phyloP scores from a whole-genome alignment of 2,888 invertebrate species.

The Parnassius orleans region DNA sequence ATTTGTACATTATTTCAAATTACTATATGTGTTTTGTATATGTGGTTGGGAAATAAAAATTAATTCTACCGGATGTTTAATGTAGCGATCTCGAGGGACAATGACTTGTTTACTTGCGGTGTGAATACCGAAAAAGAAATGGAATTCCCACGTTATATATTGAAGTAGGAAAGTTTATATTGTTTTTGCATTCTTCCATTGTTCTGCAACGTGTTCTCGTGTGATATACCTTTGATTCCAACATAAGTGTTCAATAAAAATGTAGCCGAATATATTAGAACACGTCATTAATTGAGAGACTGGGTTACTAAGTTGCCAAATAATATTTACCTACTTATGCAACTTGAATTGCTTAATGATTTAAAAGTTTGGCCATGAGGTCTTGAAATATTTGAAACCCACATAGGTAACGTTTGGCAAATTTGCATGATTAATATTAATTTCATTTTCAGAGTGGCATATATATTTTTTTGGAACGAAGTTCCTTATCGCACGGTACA shows the following conservation, averaged over 20 bases:
- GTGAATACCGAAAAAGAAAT: no score
- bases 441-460: no score
- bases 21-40: no score
- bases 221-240: not conserved
- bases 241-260: conserved; percentile 8
- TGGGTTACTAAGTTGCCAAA: conserved; percentile 22
- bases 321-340: conserved; percentile 22
- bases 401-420: conserved; percentile 1
- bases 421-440: not conserved
- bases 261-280: conserved; percentile 12
- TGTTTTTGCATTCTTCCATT: conserved; percentile 11
- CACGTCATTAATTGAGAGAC: not conserved
- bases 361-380: conserved; percentile 18
- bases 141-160: no score
- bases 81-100: no score
- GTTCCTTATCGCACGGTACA: no score
- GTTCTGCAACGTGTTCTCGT: conserved; percentile 6
- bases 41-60: no score
- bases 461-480: no score
- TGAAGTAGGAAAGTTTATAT: not conserved
- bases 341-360: conserved; percentile 17
- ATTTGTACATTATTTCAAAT: no score
- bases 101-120: no score
- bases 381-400: conserved; percentile 4
- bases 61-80: no score